Evolutionary conservation across 2,888 invertebrate species (phyloP), one percentile per base, ranked within the genome.

Genomic region (Notodonta ziczac): DNA sequence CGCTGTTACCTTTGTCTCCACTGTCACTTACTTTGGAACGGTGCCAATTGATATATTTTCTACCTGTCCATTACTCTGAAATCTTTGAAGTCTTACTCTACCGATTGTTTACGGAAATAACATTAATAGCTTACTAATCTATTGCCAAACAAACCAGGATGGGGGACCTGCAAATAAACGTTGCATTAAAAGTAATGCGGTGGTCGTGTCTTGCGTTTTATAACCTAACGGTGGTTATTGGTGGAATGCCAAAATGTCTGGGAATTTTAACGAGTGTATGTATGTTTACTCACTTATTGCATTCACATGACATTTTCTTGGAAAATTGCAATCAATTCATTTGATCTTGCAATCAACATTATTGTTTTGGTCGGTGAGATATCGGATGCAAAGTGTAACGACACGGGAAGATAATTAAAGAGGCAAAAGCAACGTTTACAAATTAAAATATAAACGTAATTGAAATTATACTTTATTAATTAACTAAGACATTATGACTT

Each of bases 191-290:
- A 72, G 60, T 58, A 56, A 61, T 69, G 62, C 66, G 58, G 57
- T 65, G 56, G 65, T 68, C 64, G 52, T 61, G 68, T 65, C 67
- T 60, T 57, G 65, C 66, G 65, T 68, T 68, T 61, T 70, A 63
- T 63, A 68, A 61, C 62, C 59, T 60, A 69, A 74, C 72, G 73
- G 63, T 65, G 72, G 69, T 75, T 61, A 77, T 82, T 83, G 83
- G 83, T 77, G 61, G 61, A 71, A 73, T 74, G 83, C 83, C 83
- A 83, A 76, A 81, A 78, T 62, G 83, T 83, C 83, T 83, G 83
- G 72, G 82, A 80, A 83, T 83, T 79, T 83, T 79, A 81, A 83
- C 72, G 78, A 78, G 68, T 72, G 69, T 65, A 61, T 53, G 63
- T 70, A 70, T 60, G 57, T 59, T 40, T 56, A 69, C 62, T 62